phyloP scores from a whole-genome alignment of 2,113 vertebrate genomes.

The Paramisgurnus dabryanus region DNA sequence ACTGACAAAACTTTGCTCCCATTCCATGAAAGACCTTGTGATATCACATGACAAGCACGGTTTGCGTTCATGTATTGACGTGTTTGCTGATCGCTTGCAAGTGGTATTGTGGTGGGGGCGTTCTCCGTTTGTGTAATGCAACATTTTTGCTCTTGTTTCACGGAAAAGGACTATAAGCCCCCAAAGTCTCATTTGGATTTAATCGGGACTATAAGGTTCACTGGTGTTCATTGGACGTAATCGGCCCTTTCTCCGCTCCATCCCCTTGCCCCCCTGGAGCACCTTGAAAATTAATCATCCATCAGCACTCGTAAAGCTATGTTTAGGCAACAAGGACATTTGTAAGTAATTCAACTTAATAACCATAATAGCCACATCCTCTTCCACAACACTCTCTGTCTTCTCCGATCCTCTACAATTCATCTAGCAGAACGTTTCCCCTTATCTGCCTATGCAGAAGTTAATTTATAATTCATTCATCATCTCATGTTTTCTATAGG shows the following conservation, averaged over 20 bases:
- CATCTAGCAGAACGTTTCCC: not conserved
- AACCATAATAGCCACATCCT: not conserved
- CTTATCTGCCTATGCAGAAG: not conserved
- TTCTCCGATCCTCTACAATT: not conserved
- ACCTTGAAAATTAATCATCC: conserved; percentile 1
- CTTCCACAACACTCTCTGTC: not conserved
- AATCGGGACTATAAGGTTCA: too few relatives aligned
- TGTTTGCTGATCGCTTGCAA: not conserved
- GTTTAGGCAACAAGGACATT: conserved; percentile 11
- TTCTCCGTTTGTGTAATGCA: too few relatives aligned
- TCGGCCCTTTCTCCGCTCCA: not conserved
- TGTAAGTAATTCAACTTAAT: conserved; percentile 4
- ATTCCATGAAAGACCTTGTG: not conserved
- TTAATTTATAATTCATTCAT: conserved; percentile 18
- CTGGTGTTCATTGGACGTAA: not conserved
- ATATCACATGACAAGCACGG: not conserved
- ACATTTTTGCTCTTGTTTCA: too few relatives aligned
- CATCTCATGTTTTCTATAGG: conserved; percentile 22
- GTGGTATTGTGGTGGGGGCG: not conserved
- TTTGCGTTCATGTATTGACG: not conserved
- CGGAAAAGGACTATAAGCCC: too few relatives aligned
- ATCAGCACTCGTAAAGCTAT: not conserved
- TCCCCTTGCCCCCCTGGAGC: not conserved
- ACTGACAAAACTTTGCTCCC: not conserved
- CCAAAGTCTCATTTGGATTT: too few relatives aligned